These are phyloP conservation scores for Cotesia typhae DNA, from an alignment of 1,140 invertebrate genomes.

Conservation along the genomic window DNA sequence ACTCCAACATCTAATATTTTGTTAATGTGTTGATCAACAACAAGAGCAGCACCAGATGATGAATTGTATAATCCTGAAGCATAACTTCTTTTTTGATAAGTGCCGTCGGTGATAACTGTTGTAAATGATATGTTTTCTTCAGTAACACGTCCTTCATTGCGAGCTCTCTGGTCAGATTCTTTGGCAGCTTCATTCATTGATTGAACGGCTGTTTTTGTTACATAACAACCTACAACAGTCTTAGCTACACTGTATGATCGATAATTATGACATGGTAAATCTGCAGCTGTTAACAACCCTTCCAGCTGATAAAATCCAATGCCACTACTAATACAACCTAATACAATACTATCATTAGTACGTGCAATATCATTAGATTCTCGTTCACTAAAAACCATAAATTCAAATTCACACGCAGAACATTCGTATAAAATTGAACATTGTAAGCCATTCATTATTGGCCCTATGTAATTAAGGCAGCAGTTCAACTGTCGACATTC, in stretches of 20 bases:
- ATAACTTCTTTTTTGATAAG: background rate
- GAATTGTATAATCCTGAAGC: constrained; percentile 1
- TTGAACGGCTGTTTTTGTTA: background rate
- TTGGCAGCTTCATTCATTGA: background rate
- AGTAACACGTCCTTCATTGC: background rate
- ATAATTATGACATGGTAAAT: background rate
- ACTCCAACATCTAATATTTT: background rate
- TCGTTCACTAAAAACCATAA: background rate
- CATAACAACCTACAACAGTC: background rate
- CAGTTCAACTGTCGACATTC: background rate
- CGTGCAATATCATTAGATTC: background rate
- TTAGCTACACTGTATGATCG: background rate
- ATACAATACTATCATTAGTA: background rate
- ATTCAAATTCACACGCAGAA: background rate
- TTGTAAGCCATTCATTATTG: background rate
- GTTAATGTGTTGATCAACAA: background rate
- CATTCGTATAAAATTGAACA: background rate
- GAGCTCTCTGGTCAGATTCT: background rate
- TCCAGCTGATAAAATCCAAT: constrained; percentile 6
- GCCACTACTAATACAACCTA: background rate
- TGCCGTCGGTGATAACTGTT: background rate
- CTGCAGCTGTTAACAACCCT: background rate
- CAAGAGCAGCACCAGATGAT: background rate
- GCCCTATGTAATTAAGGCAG: background rate
- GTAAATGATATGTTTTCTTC: background rate